These are phyloP conservation scores for Xiphias gladius DNA, from an alignment of 2,113 vertebrate genomes.

Conservation along the genomic window DNA sequence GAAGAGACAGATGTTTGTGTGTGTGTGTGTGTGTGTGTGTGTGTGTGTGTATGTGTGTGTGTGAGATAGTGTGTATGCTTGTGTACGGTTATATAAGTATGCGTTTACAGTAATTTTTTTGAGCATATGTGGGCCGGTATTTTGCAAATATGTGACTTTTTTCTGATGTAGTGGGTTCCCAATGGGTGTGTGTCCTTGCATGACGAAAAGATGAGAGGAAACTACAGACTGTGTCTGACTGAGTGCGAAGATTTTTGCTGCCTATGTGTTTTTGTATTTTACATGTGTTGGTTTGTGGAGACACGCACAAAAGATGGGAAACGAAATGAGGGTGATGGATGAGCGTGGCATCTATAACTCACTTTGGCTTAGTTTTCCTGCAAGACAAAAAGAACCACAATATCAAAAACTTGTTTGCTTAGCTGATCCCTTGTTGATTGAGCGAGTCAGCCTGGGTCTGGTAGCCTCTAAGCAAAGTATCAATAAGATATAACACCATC, in stretches of 20 bases:
- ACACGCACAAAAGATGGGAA: slow-evolving; percentile 17
- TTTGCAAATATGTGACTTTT: neutral
- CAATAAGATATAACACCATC: neutral
- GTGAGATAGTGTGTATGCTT: too few relatives aligned
- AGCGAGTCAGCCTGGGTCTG: neutral
- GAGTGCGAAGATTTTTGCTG: neutral
- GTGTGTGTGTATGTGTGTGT: neutral
- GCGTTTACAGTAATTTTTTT: too few relatives aligned
- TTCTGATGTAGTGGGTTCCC: neutral
- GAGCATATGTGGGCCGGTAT: neutral
- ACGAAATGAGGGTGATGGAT: slow-evolving; percentile 60
- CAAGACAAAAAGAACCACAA: slow-evolving; percentile 22
- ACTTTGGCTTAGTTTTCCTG: slow-evolving; percentile 40
- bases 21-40: neutral
- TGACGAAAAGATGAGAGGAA: neutral
- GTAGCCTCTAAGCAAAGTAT: slow-evolving; percentile 24
- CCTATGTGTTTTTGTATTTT: neutral
- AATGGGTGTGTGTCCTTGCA: neutral
- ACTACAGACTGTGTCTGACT: neutral
- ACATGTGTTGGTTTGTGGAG: neutral
- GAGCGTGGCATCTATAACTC: slow-evolving; percentile 33
- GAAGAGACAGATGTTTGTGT: slow-evolving; percentile 34
- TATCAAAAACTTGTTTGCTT: slow-evolving; percentile 49
- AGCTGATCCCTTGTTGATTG: slow-evolving; percentile 29
- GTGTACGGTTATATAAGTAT: too few relatives aligned